Evolutionary conservation across 2,113 vertebrate species (phyloP), one percentile per base, ranked within the genome.

Genomic region (Arenaria interpres): DNA sequence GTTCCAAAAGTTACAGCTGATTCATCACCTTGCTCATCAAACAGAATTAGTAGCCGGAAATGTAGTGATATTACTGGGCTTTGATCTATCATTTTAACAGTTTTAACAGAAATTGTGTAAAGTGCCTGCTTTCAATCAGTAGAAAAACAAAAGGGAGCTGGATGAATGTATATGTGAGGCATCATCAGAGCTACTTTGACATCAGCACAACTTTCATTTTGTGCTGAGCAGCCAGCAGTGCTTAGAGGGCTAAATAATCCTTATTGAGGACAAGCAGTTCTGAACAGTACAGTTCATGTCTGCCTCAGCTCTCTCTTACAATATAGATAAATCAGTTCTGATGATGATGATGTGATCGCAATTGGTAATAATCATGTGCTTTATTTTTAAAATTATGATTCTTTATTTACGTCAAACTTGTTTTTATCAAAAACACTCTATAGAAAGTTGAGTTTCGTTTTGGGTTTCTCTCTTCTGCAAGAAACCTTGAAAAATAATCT

Each of bases 1-100:
- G 6, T 83, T 89, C 41, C 60, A 60, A 12, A 82, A 68, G 10
- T 80, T 85, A 46, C 2, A 7, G 5, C 6, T 91, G 53, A 66
- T 93, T 96, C 32, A 75, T 67, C 23, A 2, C 17, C 7, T 90
- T 95, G 53, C 78, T 95, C 66, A 96, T 91, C 67, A 93, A 78
- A 84, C 8, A 84, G 15, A 96, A 90, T 84, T 78, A 85, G 9
- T 74, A 75, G 15, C 25, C 73, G 32, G 78, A 94, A 73, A 48
- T 82, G 10, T 66, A 53, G 64, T 73, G 27, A 69, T 41, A 63
- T 72, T 74, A 67, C 14, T n/a, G 23, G 12, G 7, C 71, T 91
- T 91, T 91, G 78, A 89, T 93, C 39, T 69, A 45, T 67, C 35
- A 63, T 33, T 28, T 63, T 48, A 86, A 85, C 41, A 62, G 14